Base-by-base conservation (phyloP, 2,888 invertebrate genomes). In the Ichneumoninae sp. region DNA sequence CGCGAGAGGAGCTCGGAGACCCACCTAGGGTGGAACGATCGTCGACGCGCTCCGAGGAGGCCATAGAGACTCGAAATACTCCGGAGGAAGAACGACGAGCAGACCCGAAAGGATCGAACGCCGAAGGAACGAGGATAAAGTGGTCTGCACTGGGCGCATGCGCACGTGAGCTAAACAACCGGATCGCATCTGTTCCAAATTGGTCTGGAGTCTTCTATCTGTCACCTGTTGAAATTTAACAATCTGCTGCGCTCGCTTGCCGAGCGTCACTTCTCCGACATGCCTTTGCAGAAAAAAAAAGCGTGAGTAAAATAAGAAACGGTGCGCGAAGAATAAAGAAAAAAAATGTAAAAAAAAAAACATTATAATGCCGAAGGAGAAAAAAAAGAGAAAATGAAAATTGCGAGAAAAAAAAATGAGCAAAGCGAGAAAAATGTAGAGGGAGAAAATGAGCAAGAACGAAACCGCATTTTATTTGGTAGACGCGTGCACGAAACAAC, bases 181-280 rank as follows among this genome's bases (percentile, higher is more conserved):
- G 88, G 82, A 85, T 88, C 88, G 89, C 91, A 91, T 91, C 90
- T 91, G 90, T 89, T 86, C 88, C 83, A 72, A 77, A 71, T 82
- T 50, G 68, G 72, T 78, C 86, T 84, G 87, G 87, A 82, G 85
- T 76, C 81, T 82, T 85, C 90, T 91, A 92, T 92, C 92, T 91
- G 93, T 93, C 93, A 93, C 93, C 93, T 93, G 93, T 93, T 92
- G 91, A 90, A 92, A 92, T 90, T 92, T 91, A 88, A 90, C 92
- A 91, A 93, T 91, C 91, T 90, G 91, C 88, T 80, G 82, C 88
- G 86, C 83, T 26, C 57, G 57, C 44, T 47, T 16, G 26, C 57
- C 22, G 57, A 57, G 70, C 82, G 72, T 62, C 70, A 26, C 26
- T 76, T 76, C 70, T 71, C 47, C 69, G 13, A 54, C 65, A 71